These are phyloP conservation scores for Tipula helvola DNA, from an alignment of 2,888 invertebrate species.

Conservation along the genomic window DNA sequence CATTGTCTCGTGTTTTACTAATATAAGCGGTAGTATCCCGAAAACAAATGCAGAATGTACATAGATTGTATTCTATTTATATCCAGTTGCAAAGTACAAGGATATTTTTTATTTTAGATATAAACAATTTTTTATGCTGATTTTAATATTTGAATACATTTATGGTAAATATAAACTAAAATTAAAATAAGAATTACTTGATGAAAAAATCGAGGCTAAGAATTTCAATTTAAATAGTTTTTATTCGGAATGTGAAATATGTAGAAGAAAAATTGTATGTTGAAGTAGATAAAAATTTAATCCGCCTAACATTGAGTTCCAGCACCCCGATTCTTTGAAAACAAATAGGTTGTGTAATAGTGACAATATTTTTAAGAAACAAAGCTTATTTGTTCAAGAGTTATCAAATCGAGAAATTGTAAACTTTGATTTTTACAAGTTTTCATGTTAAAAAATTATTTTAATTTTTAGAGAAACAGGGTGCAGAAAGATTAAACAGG, in stretches of 20 bases:
- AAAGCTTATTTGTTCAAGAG: no score
- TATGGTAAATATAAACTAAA: background rate
- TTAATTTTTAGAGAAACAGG: no score
- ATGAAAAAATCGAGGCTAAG: background rate
- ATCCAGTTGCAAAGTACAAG: background rate
- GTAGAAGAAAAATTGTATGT: background rate
- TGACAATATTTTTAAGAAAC: no score
- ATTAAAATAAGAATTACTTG: background rate
- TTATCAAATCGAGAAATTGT: no score
- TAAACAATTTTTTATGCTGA: background rate
- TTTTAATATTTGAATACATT: background rate
- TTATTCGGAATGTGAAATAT: background rate
- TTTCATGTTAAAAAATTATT: no score
- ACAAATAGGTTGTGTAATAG: no score
- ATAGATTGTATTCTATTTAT: background rate
- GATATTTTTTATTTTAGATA: background rate
- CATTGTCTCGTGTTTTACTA: background rate
- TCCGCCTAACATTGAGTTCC: no score
- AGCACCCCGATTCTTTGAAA: no score
- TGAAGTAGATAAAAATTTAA: background rate
- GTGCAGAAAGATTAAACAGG: no score
- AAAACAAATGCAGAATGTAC: background rate
- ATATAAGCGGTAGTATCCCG: background rate
- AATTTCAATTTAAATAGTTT: background rate
- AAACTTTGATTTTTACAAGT: no score